Evolutionary conservation across 1,140 invertebrate species (phyloP).

Genomic region (Diabrotica undecimpunctata): DNA sequence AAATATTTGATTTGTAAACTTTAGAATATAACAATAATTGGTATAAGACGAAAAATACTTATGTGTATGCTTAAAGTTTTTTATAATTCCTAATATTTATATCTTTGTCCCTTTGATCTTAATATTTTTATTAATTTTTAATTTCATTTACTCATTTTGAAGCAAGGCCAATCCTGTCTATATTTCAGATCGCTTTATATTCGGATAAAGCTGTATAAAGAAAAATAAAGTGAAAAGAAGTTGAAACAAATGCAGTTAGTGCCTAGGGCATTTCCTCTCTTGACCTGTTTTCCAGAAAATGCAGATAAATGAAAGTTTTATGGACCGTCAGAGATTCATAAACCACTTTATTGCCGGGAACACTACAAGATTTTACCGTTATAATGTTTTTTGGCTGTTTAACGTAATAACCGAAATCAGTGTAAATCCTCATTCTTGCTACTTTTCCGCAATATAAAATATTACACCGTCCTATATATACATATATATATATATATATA

Average conservation of each 20-base stretch:
- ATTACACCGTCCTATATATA: too few species aligned
- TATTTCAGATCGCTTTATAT: background rate
- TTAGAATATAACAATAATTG: too few species aligned
- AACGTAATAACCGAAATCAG: background rate
- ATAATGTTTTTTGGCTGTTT: background rate
- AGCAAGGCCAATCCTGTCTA: background rate
- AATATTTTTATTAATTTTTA: too few species aligned
- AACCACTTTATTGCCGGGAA: constrained; percentile 26
- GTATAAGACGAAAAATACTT: too few species aligned
- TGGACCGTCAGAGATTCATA: constrained; percentile 23
- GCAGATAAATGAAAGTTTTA: constrained; percentile 27
- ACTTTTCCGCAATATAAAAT: too few species aligned
- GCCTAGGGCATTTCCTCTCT: constrained; percentile 18
- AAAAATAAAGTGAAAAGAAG: background rate
- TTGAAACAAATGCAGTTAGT: constrained; percentile 14
- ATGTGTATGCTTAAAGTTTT: too few species aligned
- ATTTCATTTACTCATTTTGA: too few species aligned
- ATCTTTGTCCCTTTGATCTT: too few species aligned
- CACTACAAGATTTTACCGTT: constrained; percentile 7
- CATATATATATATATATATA: too few species aligned
- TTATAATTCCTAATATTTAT: too few species aligned
- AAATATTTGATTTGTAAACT: too few species aligned
- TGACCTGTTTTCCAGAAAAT: constrained; percentile 26
- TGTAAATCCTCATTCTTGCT: too few species aligned
- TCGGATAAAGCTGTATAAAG: background rate